These are phyloP conservation scores for Micropoecilia bifurca DNA, from an alignment of 2,797 vertebrate species.

Conservation along the genomic window DNA sequence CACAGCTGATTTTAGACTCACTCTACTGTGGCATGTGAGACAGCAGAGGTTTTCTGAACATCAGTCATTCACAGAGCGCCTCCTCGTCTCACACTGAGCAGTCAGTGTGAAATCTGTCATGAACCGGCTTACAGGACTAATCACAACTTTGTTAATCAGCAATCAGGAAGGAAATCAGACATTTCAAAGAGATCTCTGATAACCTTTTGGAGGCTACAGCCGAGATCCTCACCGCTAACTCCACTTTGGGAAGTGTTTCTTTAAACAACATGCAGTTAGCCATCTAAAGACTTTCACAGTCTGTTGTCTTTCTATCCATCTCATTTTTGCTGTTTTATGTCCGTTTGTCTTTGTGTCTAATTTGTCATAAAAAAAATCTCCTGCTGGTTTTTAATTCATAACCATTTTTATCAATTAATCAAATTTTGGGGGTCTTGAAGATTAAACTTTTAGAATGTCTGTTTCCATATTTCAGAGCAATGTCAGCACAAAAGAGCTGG, in stretches of 20 bases:
- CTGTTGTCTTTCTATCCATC: conserved; percentile 54
- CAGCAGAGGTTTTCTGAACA: conserved; percentile 9
- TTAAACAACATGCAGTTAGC: conserved; percentile 40
- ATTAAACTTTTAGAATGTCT: no score
- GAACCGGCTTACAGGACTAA: conserved; percentile 2
- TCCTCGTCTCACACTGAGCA: conserved; percentile 4
- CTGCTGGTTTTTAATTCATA: conserved; percentile 40
- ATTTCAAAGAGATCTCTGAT: conserved; percentile 25
- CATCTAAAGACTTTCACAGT: conserved; percentile 46
- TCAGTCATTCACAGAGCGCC: not conserved
- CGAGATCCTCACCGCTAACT: conserved; percentile 18
- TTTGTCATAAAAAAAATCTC: conserved; percentile 11
- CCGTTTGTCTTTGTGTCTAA: conserved; percentile 27
- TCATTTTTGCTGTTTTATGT: conserved; percentile 49
- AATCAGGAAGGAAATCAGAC: conserved; percentile 18
- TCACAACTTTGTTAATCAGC: conserved; percentile 26
- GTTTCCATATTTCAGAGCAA: no score
- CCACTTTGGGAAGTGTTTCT: conserved; percentile 35
- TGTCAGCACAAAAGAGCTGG: no score
- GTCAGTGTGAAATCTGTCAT: conserved; percentile 5
- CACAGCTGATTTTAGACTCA: not conserved
- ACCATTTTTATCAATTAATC: no score
- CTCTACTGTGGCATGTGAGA: not conserved
- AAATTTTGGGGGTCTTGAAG: no score
- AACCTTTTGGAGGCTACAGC: conserved; percentile 17